These are phyloP conservation scores for Triops longicaudatus DNA, from an alignment of 1,140 invertebrate species.

Conservation along the genomic window DNA sequence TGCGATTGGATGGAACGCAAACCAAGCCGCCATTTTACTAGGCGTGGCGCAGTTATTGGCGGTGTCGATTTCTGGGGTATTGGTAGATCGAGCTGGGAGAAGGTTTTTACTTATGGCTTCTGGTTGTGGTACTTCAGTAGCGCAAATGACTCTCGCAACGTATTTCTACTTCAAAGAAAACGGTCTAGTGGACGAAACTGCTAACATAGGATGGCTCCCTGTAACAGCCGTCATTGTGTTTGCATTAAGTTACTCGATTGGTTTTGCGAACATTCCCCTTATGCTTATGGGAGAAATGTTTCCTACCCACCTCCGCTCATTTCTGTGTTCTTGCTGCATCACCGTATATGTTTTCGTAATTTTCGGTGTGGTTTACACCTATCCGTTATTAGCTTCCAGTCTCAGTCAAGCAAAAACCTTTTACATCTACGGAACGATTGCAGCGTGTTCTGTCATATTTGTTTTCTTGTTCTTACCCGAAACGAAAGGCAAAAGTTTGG, in stretches of 20 bases:
- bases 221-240: constrained; percentile 38
- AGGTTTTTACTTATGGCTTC: constrained; percentile 60
- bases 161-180: constrained; percentile 45
- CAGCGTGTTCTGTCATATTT: constrained; percentile 50
- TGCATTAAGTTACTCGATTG: constrained; percentile 39
- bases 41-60: background rate
- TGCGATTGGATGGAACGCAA: background rate
- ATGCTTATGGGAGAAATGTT: constrained; percentile 43
- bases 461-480: constrained; percentile 63
- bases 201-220: constrained; percentile 34
- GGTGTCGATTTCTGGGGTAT: constrained; percentile 46
- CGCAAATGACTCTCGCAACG: constrained; percentile 40
- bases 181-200: background rate
- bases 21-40: background rate
- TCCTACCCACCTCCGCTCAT: constrained; percentile 37
- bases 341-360: background rate
- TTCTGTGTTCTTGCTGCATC: constrained; percentile 34
- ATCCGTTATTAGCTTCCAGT: background rate
- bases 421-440: constrained; percentile 47
- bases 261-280: constrained; percentile 43
- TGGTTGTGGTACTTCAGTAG: constrained; percentile 52
- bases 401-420: background rate
- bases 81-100: constrained; percentile 67
- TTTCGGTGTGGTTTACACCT: background rate
- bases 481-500: constrained; percentile 63